Evolutionary conservation across 2,888 invertebrate genomes (phyloP).

Genomic region (Brenthis ino): DNA sequence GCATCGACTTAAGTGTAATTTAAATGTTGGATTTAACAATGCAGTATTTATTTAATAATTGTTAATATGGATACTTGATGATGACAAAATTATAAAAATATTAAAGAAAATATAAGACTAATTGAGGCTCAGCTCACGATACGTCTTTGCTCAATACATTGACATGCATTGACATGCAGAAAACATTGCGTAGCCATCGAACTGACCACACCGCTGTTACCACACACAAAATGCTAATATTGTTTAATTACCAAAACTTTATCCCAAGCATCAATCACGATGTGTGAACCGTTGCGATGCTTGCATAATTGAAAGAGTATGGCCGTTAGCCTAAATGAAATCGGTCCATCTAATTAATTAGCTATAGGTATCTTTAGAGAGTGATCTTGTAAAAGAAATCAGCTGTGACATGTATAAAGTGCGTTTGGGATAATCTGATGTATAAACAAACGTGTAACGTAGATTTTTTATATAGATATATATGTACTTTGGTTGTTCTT

Average conservation of each 20-base stretch:
- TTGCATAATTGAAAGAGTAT: constrained; percentile 59
- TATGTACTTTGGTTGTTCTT: too few relatives aligned
- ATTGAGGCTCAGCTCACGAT: constrained; percentile 33
- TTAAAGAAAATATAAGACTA: constrained; percentile 19
- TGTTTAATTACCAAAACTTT: constrained; percentile 73
- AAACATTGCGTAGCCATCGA: constrained; percentile 46
- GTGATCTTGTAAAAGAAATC: neutral
- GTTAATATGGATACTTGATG: neutral
- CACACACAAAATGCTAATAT: constrained; percentile 70
- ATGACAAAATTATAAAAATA: constrained; percentile 5
- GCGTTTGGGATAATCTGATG: too few relatives aligned
- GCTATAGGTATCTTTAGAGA: neutral
- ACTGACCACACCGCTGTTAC: constrained; percentile 48
- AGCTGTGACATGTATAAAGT: too few relatives aligned
- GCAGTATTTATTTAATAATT: neutral
- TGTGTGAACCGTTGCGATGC: constrained; percentile 60
- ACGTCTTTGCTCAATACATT: constrained; percentile 44
- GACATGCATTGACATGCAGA: constrained; percentile 44
- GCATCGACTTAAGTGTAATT: neutral
- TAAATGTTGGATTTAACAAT: constrained; percentile 6
- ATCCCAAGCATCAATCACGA: constrained; percentile 75
- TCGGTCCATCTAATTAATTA: constrained; percentile 30
- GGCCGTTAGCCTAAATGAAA: constrained; percentile 53
- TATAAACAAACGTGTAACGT: too few relatives aligned
- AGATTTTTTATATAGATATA: too few relatives aligned